Evolutionary conservation across 2,888 invertebrate genomes (phyloP), one percentile per base, ranked within the genome.

Genomic region (Ganaspis brasiliensis): DNA sequence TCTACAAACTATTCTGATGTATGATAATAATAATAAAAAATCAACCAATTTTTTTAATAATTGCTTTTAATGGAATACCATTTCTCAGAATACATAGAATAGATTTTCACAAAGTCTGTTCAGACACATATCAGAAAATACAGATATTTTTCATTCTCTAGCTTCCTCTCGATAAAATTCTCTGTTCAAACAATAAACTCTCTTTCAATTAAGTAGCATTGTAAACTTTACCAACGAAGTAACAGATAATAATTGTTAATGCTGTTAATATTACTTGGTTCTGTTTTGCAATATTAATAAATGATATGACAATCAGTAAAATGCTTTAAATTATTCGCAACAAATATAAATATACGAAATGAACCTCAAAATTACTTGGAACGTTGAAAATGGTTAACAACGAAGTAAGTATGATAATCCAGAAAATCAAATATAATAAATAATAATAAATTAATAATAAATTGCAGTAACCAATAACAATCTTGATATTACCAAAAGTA

Each of bases 111-210:
- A 63, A 52, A 63, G 67, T 67, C 67, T 45, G 40, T 67, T 45
- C n/a, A 45, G 67, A 67, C n/a, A 67, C 67, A 67, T n/a, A 67
- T 67, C n/a, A 67, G 45, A 67, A 67, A 67, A 67, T 67, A 67
- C 67, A 67, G 45, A 45, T 67, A 61, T 35, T 45, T 19, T 40
- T 67, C 40, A 21, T 67, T 40, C 12, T 61, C 19, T 37, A 63
- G 16, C 40, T 63, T 19, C 9, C 37, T n/a, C 37, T 8, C 19
- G 37, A 67, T 45, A 67, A 12, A 67, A 14, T 12, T 67, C 45
- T 67, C 40, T 40, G 40, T 14, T 45, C 40, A 67, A 24, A 67
- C 45, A 67, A 21, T 14, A 40, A 67, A 45, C 14, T 37, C 14
- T 63, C 12, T 21, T 63, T 8, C 10, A n/a, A 19, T 24, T 45